Conservation (phyloP, 2,888 invertebrate genomes). For the Conchocele bisecta region DNA sequence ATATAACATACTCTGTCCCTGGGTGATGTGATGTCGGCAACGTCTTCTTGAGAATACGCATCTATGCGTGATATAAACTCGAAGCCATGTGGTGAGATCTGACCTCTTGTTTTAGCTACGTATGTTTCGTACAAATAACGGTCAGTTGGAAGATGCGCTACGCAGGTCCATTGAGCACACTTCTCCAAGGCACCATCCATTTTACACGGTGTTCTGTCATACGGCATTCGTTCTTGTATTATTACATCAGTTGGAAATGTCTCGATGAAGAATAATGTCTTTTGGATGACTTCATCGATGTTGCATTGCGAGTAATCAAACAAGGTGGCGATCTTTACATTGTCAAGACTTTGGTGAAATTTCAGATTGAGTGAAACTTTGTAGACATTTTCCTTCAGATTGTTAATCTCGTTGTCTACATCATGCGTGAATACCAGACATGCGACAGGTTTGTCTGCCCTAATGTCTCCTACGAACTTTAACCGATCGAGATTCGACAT, state of each 20-base stretch:
- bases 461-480: neutral
- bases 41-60: neutral
- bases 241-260: conserved; percentile 50
- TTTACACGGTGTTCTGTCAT: neutral
- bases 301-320: conserved; percentile 58
- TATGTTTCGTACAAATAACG: too few relatives aligned
- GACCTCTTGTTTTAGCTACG: conserved; percentile 8
- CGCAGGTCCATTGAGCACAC: conserved; percentile 24
- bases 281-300: conserved; percentile 54
- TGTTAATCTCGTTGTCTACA: conserved; percentile 52
- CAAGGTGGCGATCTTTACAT: conserved; percentile 54
- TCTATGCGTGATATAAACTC: conserved; percentile 20
- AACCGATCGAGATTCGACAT: conserved; percentile 2
- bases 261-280: conserved; percentile 55
- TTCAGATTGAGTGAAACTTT: conserved; percentile 56
- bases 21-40: conserved; percentile 35
- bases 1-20: conserved; percentile 53
- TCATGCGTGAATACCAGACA: conserved; percentile 45
- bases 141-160: too few relatives aligned
- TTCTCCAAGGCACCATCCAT: neutral
- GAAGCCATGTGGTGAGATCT: conserved; percentile 13
- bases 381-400: conserved; percentile 48
- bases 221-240: conserved; percentile 1
- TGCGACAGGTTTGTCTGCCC: conserved; percentile 9
- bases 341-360: conserved; percentile 15